Evolutionary conservation across 1,140 invertebrate species (phyloP).

Genomic region (Pseudomyrmex concolor): DNA sequence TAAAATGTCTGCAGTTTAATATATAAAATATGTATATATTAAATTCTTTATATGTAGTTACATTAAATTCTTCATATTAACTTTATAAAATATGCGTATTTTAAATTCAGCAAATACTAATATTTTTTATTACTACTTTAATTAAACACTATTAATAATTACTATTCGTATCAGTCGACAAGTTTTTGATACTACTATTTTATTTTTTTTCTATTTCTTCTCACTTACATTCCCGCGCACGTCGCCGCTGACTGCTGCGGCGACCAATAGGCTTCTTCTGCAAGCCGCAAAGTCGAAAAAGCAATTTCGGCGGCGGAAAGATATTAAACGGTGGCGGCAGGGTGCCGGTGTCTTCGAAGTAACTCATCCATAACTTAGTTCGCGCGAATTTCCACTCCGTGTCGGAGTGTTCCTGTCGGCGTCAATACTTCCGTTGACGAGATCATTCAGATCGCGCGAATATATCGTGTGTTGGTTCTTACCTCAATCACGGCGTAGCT

Average conservation of each 20-base stretch:
- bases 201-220: neutral
- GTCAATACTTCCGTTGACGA: neutral
- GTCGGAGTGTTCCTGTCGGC: constrained; percentile 91
- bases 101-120: no score
- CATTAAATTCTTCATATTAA: no score
- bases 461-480: constrained; percentile 52
- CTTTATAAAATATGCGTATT: no score
- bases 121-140: no score
- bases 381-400: constrained; percentile 97
- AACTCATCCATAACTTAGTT: constrained; percentile 95
- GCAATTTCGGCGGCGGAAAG: constrained; percentile 89
- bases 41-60: no score
- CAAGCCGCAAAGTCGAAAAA: constrained; percentile 88
- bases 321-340: constrained; percentile 95
- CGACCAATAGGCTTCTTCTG: constrained; percentile 88
- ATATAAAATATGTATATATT: no score
- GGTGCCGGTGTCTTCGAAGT: constrained; percentile 94
- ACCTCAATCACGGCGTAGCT: constrained; percentile 93
- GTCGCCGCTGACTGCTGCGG: constrained; percentile 86
- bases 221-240: constrained; percentile 79
- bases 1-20: neutral
- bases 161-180: no score
- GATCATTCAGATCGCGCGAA: constrained; percentile 4
- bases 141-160: no score
- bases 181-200: neutral